A percentile compares a stretch with the other conserved stretches of the same genome.
Conservation (phyloP, 1,140 invertebrate genomes). For the Drosophila lini region DNA sequence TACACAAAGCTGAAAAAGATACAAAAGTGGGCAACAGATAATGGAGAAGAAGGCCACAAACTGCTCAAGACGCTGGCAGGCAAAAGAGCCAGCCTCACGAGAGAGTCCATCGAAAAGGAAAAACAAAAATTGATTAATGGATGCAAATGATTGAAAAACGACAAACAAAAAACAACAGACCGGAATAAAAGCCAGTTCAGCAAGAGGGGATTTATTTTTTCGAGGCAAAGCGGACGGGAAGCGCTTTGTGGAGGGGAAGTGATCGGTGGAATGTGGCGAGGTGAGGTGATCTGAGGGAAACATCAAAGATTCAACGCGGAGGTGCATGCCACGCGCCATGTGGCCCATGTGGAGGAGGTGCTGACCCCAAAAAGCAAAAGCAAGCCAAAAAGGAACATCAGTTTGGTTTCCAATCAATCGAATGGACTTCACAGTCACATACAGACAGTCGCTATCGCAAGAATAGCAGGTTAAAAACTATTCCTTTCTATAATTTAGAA, state of each 20-base stretch:
- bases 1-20: conserved; percentile 54
- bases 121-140: conserved; percentile 79
- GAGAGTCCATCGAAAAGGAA: conserved; percentile 15
- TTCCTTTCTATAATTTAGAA: background rate
- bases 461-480: background rate
- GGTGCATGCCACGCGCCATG: conserved; percentile 67
- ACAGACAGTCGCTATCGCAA: conserved; percentile 16
- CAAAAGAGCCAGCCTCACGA: conserved; percentile 8
- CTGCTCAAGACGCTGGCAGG: conserved; percentile 20
- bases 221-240: no score
- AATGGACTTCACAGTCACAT: conserved; percentile 37
- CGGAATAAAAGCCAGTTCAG: conserved; percentile 21
- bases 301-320: conserved; percentile 62
- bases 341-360: conserved; percentile 54
- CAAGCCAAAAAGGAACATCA: conserved; percentile 41
- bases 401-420: conserved; percentile 74
- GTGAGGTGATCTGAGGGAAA: conserved; percentile 24
- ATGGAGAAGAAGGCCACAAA: conserved; percentile 20
- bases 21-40: conserved; percentile 46
- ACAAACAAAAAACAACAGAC: conserved; percentile 50
- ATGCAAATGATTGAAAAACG: conserved; percentile 79
- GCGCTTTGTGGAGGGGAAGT: no score
- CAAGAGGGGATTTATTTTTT: background rate
- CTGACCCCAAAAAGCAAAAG: conserved; percentile 62
- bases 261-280: background rate